phyloP scores from a whole-genome alignment of 1,140 invertebrate species.

The Drosophila bocqueti region DNA sequence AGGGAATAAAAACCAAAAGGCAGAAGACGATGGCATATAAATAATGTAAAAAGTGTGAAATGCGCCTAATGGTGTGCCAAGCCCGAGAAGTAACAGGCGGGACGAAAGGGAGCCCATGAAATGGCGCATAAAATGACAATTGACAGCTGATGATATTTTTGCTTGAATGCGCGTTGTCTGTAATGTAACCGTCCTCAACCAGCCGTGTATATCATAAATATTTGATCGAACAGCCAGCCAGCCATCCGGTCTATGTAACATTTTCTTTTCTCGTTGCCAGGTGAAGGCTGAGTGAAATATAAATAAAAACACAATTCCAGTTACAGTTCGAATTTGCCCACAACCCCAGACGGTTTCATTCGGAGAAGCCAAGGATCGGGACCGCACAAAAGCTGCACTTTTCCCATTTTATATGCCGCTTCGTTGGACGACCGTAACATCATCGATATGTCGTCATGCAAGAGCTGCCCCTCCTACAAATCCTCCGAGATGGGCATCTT shows the following conservation, averaged over 20 bases:
- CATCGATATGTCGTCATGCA: slow-evolving; percentile 63
- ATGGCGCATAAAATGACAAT: slow-evolving; percentile 82
- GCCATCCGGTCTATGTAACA: slow-evolving; percentile 60
- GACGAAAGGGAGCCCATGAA: slow-evolving; percentile 42
- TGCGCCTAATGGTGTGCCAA: slow-evolving; percentile 79
- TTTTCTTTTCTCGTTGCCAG: slow-evolving; percentile 64
- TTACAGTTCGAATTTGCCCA: slow-evolving; percentile 35
- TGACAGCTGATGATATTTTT: slow-evolving; percentile 74
- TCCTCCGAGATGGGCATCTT: slow-evolving; percentile 25
- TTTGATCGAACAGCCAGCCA: slow-evolving; percentile 42
- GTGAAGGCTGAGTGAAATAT: slow-evolving; percentile 28
- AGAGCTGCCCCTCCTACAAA: slow-evolving; percentile 50
- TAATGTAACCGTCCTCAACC: slow-evolving; percentile 16
- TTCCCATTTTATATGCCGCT: background rate
- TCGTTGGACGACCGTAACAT: background rate
- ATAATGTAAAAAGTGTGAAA: slow-evolving; percentile 83
- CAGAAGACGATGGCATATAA: slow-evolving; percentile 65
- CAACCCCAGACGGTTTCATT: slow-evolving; percentile 17
- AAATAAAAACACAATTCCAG: slow-evolving; percentile 40
- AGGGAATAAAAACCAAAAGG: slow-evolving; percentile 43
- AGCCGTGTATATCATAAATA: slow-evolving; percentile 50
- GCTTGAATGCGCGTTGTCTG: slow-evolving; percentile 32
- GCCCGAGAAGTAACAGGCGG: slow-evolving; percentile 25
- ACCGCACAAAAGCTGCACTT: background rate
- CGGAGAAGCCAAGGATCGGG: slow-evolving; percentile 4